phyloP scores from a whole-genome alignment of 2,113 vertebrate species.

The Dromaius novaehollandiae region DNA sequence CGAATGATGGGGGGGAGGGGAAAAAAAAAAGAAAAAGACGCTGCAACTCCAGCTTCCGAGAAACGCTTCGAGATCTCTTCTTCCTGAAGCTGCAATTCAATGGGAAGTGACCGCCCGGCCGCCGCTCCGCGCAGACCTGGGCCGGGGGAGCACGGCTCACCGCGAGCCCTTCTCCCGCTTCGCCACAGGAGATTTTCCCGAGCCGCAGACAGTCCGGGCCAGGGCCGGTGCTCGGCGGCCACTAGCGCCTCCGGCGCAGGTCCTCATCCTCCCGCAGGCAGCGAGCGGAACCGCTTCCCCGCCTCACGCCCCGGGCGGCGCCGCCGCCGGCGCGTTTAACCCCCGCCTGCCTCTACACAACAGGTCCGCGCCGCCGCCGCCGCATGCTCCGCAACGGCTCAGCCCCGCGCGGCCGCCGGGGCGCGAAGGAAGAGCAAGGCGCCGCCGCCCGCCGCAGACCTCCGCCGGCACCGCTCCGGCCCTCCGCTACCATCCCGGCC shows the following conservation, averaged over 20 bases:
- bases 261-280: background rate
- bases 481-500: background rate
- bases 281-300: background rate
- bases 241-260: background rate
- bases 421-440: too few relatives aligned
- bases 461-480: background rate
- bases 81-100: background rate
- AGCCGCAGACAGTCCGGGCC: background rate
- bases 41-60: slow-evolving; percentile 26
- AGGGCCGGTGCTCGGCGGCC: background rate
- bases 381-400: background rate
- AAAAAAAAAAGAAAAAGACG: background rate
- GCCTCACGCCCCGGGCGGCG: background rate
- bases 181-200: background rate
- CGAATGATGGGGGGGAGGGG: background rate
- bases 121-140: background rate
- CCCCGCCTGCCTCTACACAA: slow-evolving; percentile 7
- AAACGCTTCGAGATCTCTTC: slow-evolving; percentile 16
- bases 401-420: background rate
- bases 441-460: background rate
- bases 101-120: background rate
- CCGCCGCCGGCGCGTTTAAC: background rate
- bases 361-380: slow-evolving; percentile 27
- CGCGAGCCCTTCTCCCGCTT: background rate
- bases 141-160: background rate